A percentile compares a stretch with the other conserved stretches of the same genome.
Evolutionary conservation across 2,797 vertebrate genomes (phyloP).

Genomic region (Enteromius radiatus): DNA sequence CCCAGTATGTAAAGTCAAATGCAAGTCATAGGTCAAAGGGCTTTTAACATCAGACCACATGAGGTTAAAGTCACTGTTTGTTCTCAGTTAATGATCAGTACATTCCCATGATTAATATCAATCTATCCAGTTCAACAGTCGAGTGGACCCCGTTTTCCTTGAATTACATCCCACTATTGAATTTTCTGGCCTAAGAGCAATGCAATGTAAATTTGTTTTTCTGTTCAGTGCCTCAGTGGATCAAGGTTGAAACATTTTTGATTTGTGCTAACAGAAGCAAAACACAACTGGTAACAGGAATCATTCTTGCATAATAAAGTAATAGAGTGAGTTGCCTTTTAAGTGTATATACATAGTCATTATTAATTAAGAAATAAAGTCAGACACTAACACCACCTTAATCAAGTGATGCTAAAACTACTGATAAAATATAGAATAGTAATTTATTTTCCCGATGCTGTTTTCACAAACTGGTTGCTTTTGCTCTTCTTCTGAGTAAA

Average conservation of each 20-base stretch:
- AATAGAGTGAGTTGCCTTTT: background rate
- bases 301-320: background rate
- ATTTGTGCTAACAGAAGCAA: background rate
- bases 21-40: slow-evolving; percentile 63
- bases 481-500: slow-evolving; percentile 36
- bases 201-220: slow-evolving; percentile 39
- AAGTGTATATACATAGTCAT: background rate
- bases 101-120: slow-evolving; percentile 61
- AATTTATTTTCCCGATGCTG: too few relatives aligned
- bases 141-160: slow-evolving; percentile 28
- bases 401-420: background rate
- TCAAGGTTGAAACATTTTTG: slow-evolving; percentile 19
- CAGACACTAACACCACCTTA: background rate
- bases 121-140: slow-evolving; percentile 39
- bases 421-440: background rate
- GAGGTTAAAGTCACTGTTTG: slow-evolving; percentile 80
- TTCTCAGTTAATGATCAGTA: slow-evolving; percentile 76
- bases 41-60: slow-evolving; percentile 67
- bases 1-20: background rate
- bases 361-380: background rate
- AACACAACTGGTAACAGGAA: background rate
- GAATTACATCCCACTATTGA: slow-evolving; percentile 37
- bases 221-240: slow-evolving; percentile 3
- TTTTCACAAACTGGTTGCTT: background rate
- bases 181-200: slow-evolving; percentile 13